Evolutionary conservation across 2,797 vertebrate genomes (phyloP), one percentile per base, ranked within the genome.

Genomic region (Taenioides sp.): DNA sequence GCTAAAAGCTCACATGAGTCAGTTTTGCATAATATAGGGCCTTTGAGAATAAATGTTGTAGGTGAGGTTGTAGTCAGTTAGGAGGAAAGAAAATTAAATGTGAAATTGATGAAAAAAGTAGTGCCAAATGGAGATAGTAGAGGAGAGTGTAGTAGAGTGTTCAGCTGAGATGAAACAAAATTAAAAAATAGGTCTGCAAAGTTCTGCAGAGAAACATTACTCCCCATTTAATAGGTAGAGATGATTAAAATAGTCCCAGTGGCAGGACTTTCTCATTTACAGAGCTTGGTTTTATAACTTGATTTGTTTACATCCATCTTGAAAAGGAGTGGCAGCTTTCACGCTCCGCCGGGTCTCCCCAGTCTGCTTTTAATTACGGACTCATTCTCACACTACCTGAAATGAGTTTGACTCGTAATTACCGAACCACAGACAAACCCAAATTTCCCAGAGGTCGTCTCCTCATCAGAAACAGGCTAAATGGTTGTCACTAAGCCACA

Each of bases 371-470:
- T 80, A 80, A 86, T 86, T 74, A 86, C 20, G 18, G 59, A 55
- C 58, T 69, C 52, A 25, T 49, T 66, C 68, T 70, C 23, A 72
- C 60, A 70, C 47, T 68, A 72, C 64, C 63, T 75, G 14, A 61
- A 74, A 86, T 82, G 25, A 58, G 67, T 71, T 66, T 47, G 47
- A 62, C 80, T 65, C 52, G 66, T 40, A 76, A 78, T 86, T 65
- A 75, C 37, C 27, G 37, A 58, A 55, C 55, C 65, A 31, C 63
- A 74, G 59, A 72, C 22, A 65, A 34, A 72, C 58, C 20, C 10
- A 70, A 25, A 79, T 84, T 82, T 87, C 81, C 83, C 80, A 2
- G 0, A 63, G 63, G 81, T 73, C 65, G 50, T 34, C 9, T 70
- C 71, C 63, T 76, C 55, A 11, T 70, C 67, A 71, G 65, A 12